Evolutionary conservation across 2,113 vertebrate species (phyloP).

Genomic region (Pogona vitticeps): DNA sequence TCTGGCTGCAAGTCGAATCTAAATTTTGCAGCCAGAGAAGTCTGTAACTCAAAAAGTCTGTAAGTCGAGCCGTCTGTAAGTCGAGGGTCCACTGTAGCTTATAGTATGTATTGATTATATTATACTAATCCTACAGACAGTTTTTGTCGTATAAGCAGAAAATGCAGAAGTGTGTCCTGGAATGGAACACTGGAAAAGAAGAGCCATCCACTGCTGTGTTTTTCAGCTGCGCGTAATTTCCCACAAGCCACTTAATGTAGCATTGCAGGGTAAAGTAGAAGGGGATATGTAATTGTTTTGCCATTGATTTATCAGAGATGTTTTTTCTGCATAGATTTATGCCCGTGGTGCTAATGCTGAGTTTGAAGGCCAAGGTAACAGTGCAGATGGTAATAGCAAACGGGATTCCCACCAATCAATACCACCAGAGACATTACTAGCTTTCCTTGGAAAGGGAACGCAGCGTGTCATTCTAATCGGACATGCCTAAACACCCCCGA

Average conservation of each 20-base stretch:
- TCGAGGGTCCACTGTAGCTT: too few relatives aligned
- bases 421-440: neutral
- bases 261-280: neutral
- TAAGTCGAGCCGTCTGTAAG: too few relatives aligned
- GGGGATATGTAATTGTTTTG: neutral
- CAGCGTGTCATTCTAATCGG: slow-evolving; percentile 27
- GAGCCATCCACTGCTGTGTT: neutral
- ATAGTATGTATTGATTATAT: too few relatives aligned
- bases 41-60: too few relatives aligned
- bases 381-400: slow-evolving; percentile 43
- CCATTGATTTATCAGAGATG: slow-evolving; percentile 27
- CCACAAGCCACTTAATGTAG: neutral
- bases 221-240: neutral
- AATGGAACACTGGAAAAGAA: neutral
- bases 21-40: too few relatives aligned
- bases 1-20: too few relatives aligned
- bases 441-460: slow-evolving; percentile 6
- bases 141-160: neutral
- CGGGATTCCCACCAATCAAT: slow-evolving; percentile 21
- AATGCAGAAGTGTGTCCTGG: neutral
- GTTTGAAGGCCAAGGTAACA: slow-evolving; percentile 51
- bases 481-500: slow-evolving; percentile 51
- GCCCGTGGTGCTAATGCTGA: slow-evolving; percentile 47
- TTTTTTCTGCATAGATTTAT: slow-evolving; percentile 50
- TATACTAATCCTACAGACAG: neutral